A percentile compares a stretch with the other conserved stretches of the same genome.
Evolutionary conservation across 2,888 invertebrate species (phyloP).

Genomic region (Himalopsyche japonica): DNA sequence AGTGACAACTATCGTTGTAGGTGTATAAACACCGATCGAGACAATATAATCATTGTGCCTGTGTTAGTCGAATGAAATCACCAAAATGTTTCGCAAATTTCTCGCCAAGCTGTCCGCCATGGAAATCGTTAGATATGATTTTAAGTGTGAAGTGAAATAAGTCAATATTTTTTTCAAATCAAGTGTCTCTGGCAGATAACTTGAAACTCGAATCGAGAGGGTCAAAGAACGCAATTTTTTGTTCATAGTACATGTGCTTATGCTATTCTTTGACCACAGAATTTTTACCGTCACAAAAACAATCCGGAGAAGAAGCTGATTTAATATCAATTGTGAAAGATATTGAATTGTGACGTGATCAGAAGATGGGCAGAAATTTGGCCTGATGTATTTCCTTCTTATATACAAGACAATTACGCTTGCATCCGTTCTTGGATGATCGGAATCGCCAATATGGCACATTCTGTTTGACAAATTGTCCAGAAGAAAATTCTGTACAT

Average conservation of each 20-base stretch:
- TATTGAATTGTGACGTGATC: background rate
- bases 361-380: background rate
- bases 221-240: background rate
- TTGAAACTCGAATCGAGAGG: background rate
- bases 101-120: background rate
- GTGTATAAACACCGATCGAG: background rate
- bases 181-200: background rate
- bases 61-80: background rate
- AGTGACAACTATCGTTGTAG: background rate
- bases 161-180: background rate
- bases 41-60: background rate
- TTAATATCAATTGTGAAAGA: too few relatives aligned
- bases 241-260: background rate
- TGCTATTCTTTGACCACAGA: background rate
- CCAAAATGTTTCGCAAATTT: background rate
- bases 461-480: background rate
- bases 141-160: background rate
- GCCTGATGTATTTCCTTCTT: conserved; percentile 35
- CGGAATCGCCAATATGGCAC: conserved; percentile 23
- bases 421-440: background rate
- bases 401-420: conserved; percentile 23
- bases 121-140: background rate
- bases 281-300: background rate
- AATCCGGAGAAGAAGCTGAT: background rate
- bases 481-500: background rate